Conservation (phyloP, 2,888 invertebrate species). For the Kryphioiulus occultus region DNA sequence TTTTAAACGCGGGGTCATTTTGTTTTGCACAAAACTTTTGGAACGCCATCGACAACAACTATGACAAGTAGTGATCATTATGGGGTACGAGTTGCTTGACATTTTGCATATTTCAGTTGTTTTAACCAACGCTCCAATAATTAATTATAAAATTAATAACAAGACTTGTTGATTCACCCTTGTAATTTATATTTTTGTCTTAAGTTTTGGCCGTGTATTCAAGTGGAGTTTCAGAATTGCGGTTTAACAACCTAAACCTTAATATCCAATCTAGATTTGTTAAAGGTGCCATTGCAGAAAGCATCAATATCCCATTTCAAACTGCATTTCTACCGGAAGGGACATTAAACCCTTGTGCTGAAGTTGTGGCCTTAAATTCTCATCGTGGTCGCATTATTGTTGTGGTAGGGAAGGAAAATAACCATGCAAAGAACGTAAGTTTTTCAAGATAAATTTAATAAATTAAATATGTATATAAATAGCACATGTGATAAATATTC, state of each 20-base stretch:
- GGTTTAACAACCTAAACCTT: too few relatives aligned
- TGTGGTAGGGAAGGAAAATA: conserved; percentile 78
- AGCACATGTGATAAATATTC: neutral
- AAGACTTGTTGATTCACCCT: too few relatives aligned
- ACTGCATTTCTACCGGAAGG: conserved; percentile 76
- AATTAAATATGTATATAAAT: neutral
- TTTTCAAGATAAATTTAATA: conserved; percentile 31
- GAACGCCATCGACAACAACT: too few relatives aligned
- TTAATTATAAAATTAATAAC: too few relatives aligned
- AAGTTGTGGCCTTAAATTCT: conserved; percentile 66
- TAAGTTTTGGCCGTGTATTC: neutral
- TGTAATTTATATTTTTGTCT: neutral
- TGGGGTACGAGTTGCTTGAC: too few relatives aligned
- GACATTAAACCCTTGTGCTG: conserved; percentile 71
- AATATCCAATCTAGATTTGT: conserved; percentile 69
- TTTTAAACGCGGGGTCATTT: too few relatives aligned
- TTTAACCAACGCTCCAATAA: too few relatives aligned
- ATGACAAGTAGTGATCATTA: too few relatives aligned
- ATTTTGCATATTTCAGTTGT: too few relatives aligned
- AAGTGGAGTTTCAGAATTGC: too few relatives aligned
- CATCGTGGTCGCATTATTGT: conserved; percentile 75
- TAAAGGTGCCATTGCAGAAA: conserved; percentile 78
- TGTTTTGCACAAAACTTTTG: too few relatives aligned
- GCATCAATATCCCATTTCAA: conserved; percentile 88
- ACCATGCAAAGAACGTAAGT: conserved; percentile 68